Base-by-base conservation (phyloP, 2,797 vertebrate genomes). In the Sebastes itinus region DNA sequence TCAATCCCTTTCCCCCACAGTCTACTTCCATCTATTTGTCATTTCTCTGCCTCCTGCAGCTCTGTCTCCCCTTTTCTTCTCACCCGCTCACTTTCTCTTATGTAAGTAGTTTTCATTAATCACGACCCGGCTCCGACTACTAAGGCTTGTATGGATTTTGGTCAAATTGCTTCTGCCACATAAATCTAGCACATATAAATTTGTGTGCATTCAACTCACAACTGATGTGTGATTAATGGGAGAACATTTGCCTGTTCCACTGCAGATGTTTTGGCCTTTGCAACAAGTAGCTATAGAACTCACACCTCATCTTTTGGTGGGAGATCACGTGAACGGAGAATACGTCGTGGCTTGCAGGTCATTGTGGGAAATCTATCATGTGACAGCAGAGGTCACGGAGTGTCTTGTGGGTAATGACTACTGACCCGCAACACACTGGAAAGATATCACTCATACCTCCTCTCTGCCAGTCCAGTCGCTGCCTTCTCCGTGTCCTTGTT, bases 91-190 rank as follows among this genome's bases (percentile, higher is more conserved):
- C 92, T 92, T 87, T 92, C 87, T 92, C 87, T 86, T 86, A 90
- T 81, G 89, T 88, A 90, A 92, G 91, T 91, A 87, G 80, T 83
- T 89, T 73, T 88, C 91, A 90, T 94, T 92, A 91, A 94, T 94
- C 93, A 92, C 52, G 4, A 63, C 32, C 52, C 9, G 12, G 69
- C 83, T 82, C 58, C 60, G 49, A 84, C 87, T 82, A 78, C 88
- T 90, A 77, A 88, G 87, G 81, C 88, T 88, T 64, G 79, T 92
- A 91, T 93, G 81, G 92, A 94, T 94, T 92, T 92, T 91, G 78
- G 89, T 92, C 87, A 92, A 93, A 93, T 92, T 92, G 91, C 92
- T 84, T 89, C 90, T 87, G 92, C 91, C 88, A 89, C 87, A 91
- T 93, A 92, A 93, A 91, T 92, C 87, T 72, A 85, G 80, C 88